Evolutionary conservation across 2,113 vertebrate species (phyloP).

Genomic region (Pelmatolapia mariae): DNA sequence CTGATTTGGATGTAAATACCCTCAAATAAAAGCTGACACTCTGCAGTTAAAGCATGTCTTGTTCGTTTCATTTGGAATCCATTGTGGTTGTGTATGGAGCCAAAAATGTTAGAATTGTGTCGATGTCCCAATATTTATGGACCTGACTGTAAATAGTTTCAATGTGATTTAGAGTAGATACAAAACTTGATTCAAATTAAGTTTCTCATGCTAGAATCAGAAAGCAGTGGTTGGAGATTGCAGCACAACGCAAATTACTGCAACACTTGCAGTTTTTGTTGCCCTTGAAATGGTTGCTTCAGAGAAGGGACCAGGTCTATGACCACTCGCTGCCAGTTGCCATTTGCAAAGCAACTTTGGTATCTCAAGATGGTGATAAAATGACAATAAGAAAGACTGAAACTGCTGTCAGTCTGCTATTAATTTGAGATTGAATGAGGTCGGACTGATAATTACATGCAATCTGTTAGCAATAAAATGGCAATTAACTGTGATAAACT

Average conservation of each 20-base stretch:
- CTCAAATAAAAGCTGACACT: too few species aligned
- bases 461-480: neutral
- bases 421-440: neutral
- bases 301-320: neutral
- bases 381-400: neutral
- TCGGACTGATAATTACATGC: neutral
- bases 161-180: neutral
- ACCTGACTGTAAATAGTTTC: neutral
- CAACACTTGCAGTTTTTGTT: neutral
- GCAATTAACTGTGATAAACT: neutral
- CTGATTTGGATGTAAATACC: too few species aligned
- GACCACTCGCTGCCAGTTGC: neutral
- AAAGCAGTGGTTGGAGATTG: neutral
- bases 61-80: too few species aligned
- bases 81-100: too few species aligned
- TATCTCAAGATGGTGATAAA: neutral
- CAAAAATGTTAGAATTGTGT: too few species aligned
- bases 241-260: neutral
- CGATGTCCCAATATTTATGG: too few species aligned
- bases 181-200: neutral
- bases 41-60: too few species aligned
- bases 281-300: neutral
- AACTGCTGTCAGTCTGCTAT: neutral
- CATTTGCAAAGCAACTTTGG: neutral
- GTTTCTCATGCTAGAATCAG: neutral